These are phyloP conservation scores for Gasterosteus aculeatus DNA, from an alignment of 2,113 vertebrate species.

Conservation along the genomic window DNA sequence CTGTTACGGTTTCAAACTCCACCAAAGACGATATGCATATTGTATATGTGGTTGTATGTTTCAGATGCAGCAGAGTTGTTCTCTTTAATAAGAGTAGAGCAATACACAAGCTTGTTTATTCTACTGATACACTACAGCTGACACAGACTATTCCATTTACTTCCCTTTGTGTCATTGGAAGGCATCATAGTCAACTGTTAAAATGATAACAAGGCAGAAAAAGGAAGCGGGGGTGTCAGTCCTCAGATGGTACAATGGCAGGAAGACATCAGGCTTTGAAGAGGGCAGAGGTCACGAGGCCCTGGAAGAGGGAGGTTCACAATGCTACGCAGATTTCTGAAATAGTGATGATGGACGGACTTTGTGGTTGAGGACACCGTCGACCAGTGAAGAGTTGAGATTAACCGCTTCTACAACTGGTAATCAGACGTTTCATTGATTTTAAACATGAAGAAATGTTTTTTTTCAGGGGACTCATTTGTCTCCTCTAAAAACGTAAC, in stretches of 20 bases:
- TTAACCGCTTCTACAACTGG: not conserved
- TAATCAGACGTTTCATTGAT: not conserved
- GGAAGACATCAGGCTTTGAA: constrained; percentile 51
- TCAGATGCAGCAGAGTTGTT: constrained; percentile 5
- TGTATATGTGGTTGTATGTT: no score
- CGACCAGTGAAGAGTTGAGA: not conserved
- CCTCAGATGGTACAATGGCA: constrained; percentile 63
- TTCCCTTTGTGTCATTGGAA: constrained; percentile 29
- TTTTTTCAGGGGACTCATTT: not conserved
- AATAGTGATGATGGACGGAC: constrained; percentile 39
- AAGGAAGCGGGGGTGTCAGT: not conserved
- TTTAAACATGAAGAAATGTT: not conserved
- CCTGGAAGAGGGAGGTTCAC: constrained; percentile 23
- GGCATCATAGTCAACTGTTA: constrained; percentile 6
- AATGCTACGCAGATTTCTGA: constrained; percentile 35
- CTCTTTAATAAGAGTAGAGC: not conserved
- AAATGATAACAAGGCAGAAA: constrained; percentile 14
- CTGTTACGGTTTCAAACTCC: constrained; percentile 42
- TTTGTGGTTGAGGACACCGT: constrained; percentile 8
- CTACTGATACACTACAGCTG: not conserved
- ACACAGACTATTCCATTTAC: not conserved
- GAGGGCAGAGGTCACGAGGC: constrained; percentile 40
- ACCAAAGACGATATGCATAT: constrained; percentile 10
- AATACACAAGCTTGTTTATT: constrained; percentile 15
- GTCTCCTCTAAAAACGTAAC: not conserved